These are phyloP conservation scores for Sinocyclocheilus anophthalmus DNA, from an alignment of 2,113 vertebrate genomes.

Conservation along the genomic window DNA sequence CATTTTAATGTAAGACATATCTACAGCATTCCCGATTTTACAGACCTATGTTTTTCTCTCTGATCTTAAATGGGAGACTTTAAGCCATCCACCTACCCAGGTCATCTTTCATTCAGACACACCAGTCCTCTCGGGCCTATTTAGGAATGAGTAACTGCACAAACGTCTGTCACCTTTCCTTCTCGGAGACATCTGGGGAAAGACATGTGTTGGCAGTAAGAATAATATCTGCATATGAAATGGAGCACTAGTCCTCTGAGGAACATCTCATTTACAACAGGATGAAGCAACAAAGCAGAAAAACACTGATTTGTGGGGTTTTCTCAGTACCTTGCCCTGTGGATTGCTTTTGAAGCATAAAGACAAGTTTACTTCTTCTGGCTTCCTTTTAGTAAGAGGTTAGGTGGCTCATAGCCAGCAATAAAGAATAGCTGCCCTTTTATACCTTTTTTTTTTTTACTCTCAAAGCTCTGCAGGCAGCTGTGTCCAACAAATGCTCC, in stretches of 20 bases:
- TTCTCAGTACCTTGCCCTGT: too few species aligned
- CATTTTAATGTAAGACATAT: neutral
- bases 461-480: too few species aligned
- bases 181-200: conserved; percentile 61
- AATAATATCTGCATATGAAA: conserved; percentile 70
- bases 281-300: too few species aligned
- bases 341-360: too few species aligned
- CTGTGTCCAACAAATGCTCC: too few species aligned
- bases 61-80: conserved; percentile 22
- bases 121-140: conserved; percentile 69
- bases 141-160: conserved; percentile 73
- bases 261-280: too few species aligned
- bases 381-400: too few species aligned
- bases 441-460: too few species aligned
- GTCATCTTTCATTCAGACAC: conserved; percentile 33
- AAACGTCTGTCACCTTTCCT: conserved; percentile 67
- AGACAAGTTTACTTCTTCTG: too few species aligned
- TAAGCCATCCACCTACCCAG: conserved; percentile 17
- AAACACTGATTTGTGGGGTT: too few species aligned
- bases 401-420: too few species aligned
- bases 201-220: conserved; percentile 61
- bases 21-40: neutral
- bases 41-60: neutral
- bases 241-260: conserved; percentile 56
- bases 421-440: too few species aligned